These are phyloP conservation scores for Apis dorsata DNA, from an alignment of 1,140 invertebrate species.

Conservation along the genomic window DNA sequence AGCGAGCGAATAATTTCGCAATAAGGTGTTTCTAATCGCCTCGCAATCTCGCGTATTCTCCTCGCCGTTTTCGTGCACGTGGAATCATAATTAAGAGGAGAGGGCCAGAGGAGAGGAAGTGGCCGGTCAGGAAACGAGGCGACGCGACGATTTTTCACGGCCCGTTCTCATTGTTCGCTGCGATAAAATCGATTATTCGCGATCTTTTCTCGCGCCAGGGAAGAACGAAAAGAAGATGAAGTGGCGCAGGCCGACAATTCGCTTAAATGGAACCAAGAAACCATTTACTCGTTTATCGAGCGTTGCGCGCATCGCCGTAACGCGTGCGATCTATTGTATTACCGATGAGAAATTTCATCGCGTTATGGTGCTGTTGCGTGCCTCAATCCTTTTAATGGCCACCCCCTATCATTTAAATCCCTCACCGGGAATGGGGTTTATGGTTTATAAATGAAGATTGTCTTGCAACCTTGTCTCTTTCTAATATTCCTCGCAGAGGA, in stretches of 20 bases:
- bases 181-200: constrained; percentile 50
- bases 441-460: constrained; percentile 2
- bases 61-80: constrained; percentile 22
- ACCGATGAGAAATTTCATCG: constrained; percentile 1
- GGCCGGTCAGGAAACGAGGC: constrained; percentile 45
- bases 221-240: constrained; percentile 29
- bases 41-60: constrained; percentile 22
- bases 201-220: background rate
- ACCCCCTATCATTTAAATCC: constrained; percentile 11
- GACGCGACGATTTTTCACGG: constrained; percentile 50
- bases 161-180: constrained; percentile 7
- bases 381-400: constrained; percentile 21
- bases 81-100: constrained; percentile 37
- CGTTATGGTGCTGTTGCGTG: constrained; percentile 1
- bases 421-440: background rate
- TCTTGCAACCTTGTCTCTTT: too few species aligned
- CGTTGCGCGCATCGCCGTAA: constrained; percentile 33
- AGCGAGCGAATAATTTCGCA: constrained; percentile 51
- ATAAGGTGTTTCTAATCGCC: constrained; percentile 53
- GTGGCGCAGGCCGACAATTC: constrained; percentile 13
- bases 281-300: constrained; percentile 41
- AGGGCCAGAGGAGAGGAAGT: constrained; percentile 18
- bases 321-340: constrained; percentile 35
- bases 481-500: too few species aligned
- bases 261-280: constrained; percentile 42